These are phyloP conservation scores for Gambelia wislizenii DNA, from an alignment of 2,797 vertebrate species.

Conservation along the genomic window DNA sequence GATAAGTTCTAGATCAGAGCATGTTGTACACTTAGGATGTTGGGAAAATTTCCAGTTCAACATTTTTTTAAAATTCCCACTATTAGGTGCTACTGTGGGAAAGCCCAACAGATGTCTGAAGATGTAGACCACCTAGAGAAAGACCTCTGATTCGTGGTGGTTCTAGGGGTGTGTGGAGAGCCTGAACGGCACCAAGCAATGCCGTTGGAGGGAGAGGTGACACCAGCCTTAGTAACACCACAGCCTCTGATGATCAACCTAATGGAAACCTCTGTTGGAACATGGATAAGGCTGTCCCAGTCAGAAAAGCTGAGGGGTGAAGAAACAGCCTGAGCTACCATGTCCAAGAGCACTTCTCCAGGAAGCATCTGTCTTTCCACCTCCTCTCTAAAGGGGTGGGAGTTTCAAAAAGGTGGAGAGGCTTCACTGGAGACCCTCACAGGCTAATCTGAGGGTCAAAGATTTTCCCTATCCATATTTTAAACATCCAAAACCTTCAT, in stretches of 20 bases:
- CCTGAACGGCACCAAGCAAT: no score
- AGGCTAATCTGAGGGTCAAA: not conserved
- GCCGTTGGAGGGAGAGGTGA: no score
- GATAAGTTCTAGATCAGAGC: no score
- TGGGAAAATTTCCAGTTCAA: no score
- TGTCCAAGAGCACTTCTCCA: not conserved
- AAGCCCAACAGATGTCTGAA: not conserved
- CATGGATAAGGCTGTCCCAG: not conserved
- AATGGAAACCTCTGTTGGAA: not conserved
- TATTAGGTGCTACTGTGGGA: not conserved
- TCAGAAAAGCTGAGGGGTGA: no score
- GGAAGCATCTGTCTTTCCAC: not conserved
- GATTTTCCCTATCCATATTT: not conserved
- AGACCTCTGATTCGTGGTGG: not conserved
- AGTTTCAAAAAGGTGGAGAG: no score
- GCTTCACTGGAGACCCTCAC: not conserved
- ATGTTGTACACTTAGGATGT: no score
- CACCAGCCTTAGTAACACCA: no score
- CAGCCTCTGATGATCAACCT: not conserved
- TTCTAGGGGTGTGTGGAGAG: no score
- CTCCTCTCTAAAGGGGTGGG: not conserved
- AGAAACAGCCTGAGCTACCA: not conserved
- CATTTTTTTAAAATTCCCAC: no score
- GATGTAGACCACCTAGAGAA: not conserved
- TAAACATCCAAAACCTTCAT: not conserved